Evolutionary conservation across 1,140 invertebrate species (phyloP).

Genomic region (Zaprionus gabonicus): DNA sequence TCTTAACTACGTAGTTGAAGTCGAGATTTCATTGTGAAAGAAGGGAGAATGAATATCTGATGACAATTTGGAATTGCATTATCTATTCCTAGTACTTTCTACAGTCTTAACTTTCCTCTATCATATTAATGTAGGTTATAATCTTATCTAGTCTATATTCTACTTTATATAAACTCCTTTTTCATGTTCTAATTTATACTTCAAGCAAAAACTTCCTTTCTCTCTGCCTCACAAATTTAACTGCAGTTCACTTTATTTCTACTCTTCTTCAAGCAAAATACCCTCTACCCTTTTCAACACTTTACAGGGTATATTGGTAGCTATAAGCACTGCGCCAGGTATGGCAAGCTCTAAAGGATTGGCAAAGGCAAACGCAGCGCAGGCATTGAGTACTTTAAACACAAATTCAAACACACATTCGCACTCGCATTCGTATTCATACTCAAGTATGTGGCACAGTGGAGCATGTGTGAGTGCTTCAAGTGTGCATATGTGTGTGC

Average conservation of each 20-base stretch:
- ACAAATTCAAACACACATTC: constrained; percentile 1
- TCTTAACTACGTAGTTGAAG: no score
- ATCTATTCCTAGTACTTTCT: no score
- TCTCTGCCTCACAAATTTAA: no score
- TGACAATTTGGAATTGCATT: not conserved
- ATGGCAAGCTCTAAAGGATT: not conserved
- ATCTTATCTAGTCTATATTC: no score
- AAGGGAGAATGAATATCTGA: not conserved
- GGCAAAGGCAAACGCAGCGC: not conserved
- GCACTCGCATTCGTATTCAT: constrained; percentile 13
- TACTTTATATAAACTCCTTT: no score
- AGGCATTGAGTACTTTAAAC: constrained; percentile 1
- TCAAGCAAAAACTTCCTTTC: no score
- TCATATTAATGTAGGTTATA: no score
- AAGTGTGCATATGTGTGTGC: not conserved
- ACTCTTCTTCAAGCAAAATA: not conserved
- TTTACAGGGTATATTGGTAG: not conserved
- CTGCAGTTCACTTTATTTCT: not conserved
- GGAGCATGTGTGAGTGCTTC: constrained; percentile 4
- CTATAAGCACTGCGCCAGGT: not conserved
- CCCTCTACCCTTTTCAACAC: not conserved
- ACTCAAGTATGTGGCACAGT: constrained; percentile 39
- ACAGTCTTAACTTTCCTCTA: no score
- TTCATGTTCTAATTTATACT: no score
- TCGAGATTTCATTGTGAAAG: no score